A percentile compares a stretch with the other conserved stretches of the same genome.
Conservation (phyloP, 2,888 invertebrate genomes). For the Ptychoptera contaminata region DNA sequence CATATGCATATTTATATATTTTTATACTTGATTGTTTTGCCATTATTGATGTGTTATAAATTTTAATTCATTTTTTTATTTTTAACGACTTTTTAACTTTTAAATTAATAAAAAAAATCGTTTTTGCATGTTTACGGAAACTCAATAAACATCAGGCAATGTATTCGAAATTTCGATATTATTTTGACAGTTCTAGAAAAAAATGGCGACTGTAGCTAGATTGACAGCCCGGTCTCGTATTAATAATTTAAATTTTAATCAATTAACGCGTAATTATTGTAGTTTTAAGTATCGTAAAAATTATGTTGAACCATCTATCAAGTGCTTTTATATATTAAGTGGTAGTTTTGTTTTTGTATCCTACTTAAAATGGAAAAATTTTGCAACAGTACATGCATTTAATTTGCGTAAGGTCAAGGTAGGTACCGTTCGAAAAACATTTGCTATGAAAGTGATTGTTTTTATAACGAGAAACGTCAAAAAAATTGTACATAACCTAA, state of each 20-base stretch:
- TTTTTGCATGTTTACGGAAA: too few species aligned
- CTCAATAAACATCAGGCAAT: too few species aligned
- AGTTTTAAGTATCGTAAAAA: neutral
- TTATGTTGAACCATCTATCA: neutral
- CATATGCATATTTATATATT: too few species aligned
- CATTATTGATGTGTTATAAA: too few species aligned
- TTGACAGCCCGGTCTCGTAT: conserved; percentile 3
- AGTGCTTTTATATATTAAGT: conserved; percentile 1
- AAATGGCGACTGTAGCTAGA: neutral
- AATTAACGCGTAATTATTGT: conserved; percentile 1
- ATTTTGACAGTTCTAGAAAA: neutral
- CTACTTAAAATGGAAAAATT: neutral
- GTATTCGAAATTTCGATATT: too few species aligned
- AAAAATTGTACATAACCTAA: too few species aligned
- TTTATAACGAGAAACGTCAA: too few species aligned
- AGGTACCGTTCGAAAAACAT: neutral
- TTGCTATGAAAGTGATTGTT: too few species aligned
- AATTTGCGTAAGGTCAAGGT: conserved; percentile 4
- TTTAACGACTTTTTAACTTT: too few species aligned
- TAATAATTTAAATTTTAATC: conserved; percentile 1
- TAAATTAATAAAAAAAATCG: too few species aligned
- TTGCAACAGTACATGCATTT: conserved; percentile 1
- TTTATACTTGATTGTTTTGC: too few species aligned
- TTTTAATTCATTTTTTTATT: too few species aligned
- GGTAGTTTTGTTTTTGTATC: neutral